phyloP scores from a whole-genome alignment of 2,888 invertebrate species.

The Reticulitermes lucifugus region DNA sequence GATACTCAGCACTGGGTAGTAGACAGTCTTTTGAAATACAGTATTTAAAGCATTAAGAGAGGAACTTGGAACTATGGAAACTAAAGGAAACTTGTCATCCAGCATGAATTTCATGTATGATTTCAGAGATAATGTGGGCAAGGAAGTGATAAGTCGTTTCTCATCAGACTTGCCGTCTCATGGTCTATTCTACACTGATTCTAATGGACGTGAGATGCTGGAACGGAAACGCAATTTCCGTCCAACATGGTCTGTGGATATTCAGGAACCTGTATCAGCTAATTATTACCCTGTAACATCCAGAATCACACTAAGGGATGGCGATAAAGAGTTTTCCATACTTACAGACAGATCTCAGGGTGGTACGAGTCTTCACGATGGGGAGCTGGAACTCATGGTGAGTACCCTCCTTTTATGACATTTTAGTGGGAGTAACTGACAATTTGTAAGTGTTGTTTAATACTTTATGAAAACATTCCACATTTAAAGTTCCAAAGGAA shows the following conservation, averaged over 20 bases:
- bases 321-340: constrained; percentile 66
- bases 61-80: no score
- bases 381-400: constrained; percentile 84
- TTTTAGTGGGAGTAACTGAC: background rate
- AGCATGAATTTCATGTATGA: constrained; percentile 35
- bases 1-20: no score
- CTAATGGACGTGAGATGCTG: constrained; percentile 90
- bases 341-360: constrained; percentile 86
- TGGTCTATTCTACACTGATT: constrained; percentile 88
- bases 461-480: no score
- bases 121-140: constrained; percentile 73
- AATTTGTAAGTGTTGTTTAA: no score
- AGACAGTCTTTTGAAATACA: no score
- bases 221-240: constrained; percentile 75
- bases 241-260: constrained; percentile 76
- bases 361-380: constrained; percentile 80
- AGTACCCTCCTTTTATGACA: constrained; percentile 24
- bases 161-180: constrained; percentile 71
- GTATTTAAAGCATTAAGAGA: no score
- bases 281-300: constrained; percentile 96
- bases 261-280: constrained; percentile 80
- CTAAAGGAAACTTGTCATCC: background rate
- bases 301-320: constrained; percentile 77
- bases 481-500: no score
- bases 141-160: constrained; percentile 85